Percentiles rank a stretch among this genome's conserved stretches.
phyloP scores from a whole-genome alignment of 2,888 invertebrate genomes.

The Synergus itoensis region DNA sequence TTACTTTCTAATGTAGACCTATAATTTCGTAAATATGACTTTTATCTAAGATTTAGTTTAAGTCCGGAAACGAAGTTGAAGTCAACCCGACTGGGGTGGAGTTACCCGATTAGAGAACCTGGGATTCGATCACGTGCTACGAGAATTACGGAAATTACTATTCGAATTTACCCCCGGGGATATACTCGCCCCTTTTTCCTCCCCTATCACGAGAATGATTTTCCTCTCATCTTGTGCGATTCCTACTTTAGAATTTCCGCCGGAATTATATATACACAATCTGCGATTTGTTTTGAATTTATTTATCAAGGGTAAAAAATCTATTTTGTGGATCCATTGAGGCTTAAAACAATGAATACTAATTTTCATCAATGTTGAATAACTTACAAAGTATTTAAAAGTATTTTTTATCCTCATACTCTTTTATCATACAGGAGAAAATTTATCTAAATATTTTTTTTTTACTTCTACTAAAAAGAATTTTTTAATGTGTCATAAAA shows the following conservation, averaged over 20 bases:
- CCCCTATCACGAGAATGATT: background rate
- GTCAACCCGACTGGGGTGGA: conserved; percentile 46
- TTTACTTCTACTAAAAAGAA: no score
- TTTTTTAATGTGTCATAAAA: no score
- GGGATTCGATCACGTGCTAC: conserved; percentile 58
- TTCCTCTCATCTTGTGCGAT: conserved; percentile 28
- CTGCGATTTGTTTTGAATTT: background rate
- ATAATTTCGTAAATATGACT: conserved; percentile 48
- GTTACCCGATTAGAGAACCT: conserved; percentile 55
- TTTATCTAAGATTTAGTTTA: conserved; percentile 49
- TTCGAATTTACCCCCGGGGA: conserved; percentile 45
- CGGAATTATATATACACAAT: conserved; percentile 19
- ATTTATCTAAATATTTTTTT: no score
- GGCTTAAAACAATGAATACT: no score
- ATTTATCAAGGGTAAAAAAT: no score
- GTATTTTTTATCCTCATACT: background rate
- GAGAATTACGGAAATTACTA: conserved; percentile 60
- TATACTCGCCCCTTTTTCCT: background rate
- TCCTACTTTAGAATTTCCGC: conserved; percentile 20
- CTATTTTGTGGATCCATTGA: no score
- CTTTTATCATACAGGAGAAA: background rate
- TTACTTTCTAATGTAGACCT: no score
- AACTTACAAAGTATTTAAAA: no score
- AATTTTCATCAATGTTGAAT: no score
- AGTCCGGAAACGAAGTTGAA: conserved; percentile 48